These are phyloP conservation scores for Muscicapa adusta DNA, from an alignment of 2,113 vertebrate species.

Conservation along the genomic window DNA sequence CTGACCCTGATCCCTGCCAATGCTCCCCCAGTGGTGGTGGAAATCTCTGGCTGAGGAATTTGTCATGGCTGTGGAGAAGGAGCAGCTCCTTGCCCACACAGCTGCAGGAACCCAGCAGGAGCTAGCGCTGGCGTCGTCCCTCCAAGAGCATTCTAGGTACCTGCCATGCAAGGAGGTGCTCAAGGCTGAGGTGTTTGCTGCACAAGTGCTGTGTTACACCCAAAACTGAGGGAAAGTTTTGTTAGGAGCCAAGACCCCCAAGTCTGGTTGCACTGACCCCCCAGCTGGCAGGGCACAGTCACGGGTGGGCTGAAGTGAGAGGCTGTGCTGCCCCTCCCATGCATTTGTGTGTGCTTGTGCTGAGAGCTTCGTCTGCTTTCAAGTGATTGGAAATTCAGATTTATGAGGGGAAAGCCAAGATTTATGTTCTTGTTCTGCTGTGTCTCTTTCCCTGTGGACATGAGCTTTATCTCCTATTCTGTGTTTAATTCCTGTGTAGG, in stretches of 20 bases:
- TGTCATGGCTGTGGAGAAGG: background rate
- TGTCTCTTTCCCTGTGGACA: background rate
- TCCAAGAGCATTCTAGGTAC: background rate
- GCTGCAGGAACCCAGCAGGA: background rate
- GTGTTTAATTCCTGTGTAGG: background rate
- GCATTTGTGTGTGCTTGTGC: background rate
- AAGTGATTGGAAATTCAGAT: background rate
- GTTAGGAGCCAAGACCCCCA: background rate
- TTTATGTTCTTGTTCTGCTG: background rate
- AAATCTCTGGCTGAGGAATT: background rate
- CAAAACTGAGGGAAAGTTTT: background rate
- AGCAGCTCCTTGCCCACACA: fast-evolving
- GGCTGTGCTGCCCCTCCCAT: fast-evolving
- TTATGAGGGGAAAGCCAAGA: background rate
- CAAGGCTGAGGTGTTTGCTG: background rate
- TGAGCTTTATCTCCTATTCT: background rate
- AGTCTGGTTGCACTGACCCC: background rate
- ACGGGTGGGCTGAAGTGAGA: fast-evolving
- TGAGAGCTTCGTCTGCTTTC: background rate
- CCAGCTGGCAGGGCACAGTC: background rate
- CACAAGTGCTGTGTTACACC: background rate
- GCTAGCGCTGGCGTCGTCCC: fast-evolving
- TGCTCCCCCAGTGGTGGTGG: fast-evolving
- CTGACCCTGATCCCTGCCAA: fast-evolving
- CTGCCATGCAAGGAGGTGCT: background rate